Base-by-base conservation (phyloP, 2,113 vertebrate genomes). In the Thinocorus orbignyianus region DNA sequence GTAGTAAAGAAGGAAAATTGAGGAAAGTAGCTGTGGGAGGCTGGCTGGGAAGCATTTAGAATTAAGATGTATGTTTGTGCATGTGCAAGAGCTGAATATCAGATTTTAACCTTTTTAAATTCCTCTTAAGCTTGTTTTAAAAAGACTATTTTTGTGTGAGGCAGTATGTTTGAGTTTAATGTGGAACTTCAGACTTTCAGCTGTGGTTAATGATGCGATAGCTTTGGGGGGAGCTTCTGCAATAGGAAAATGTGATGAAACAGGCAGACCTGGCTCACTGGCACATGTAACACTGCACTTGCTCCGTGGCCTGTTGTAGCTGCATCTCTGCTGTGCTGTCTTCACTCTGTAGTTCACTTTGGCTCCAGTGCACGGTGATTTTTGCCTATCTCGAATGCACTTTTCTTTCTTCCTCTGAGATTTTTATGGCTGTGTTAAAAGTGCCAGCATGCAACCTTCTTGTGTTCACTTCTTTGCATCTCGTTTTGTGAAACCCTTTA, bases 401-500 rank as follows among this genome's bases (percentile, higher is more conserved):
- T 88, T 66, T 77, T 33, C 35, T 44, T 64, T 65, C 62, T 64
- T 41, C 37, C 64, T 54, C 70, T 66, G 44, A 83, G 51, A 90
- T 88, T 65, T 54, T 42, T 42, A 25, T 79, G 58, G 62, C 82
- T 93, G 58, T 64, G 10, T 74, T 92, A 83, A 31, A 92, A 78
- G 28, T 77, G 73, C 18, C 86, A 77, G 85, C 96, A 95, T 95
- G 93, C 69, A 90, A 80, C 90, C 18, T 85, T 87, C 66, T 52
- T 76, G 41, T 20, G 2, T 88, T 95, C 54, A 64, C 55, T 69
- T 80, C 91, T 93, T 90, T 97, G 89, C 89, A 52, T 94, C 88
- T 96, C 60, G 8, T 95, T 95, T 26, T 94, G 81, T 97, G 89
- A 93, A 93, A 93, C 90, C 93, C 91, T 94, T 93, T 37, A 91